Evolutionary conservation across 92 coral and sea anemone genomes (phyloP).

Genomic region (Siderastrea radians): DNA sequence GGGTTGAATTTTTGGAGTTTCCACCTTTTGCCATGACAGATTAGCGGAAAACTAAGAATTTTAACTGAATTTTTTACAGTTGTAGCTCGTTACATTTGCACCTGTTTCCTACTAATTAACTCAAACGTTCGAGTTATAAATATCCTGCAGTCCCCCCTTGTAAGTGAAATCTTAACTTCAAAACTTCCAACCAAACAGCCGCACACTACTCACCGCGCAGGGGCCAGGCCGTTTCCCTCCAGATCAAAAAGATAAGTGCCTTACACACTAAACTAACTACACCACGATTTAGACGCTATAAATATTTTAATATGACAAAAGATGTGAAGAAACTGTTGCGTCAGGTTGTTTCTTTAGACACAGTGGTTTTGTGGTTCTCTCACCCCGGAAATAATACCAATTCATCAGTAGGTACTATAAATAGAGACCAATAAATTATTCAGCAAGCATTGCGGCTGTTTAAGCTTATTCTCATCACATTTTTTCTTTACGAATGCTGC

Average conservation of each 20-base stretch:
- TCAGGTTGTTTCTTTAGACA: background rate
- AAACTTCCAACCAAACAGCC: background rate
- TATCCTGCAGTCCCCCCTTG: background rate
- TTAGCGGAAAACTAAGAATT: conserved; percentile 3
- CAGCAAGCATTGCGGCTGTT: conserved; percentile 2
- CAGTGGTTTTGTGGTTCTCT: conserved; percentile 4
- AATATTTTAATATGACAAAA: background rate
- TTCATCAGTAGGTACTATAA: background rate
- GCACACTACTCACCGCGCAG: background rate
- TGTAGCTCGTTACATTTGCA: conserved; percentile 4
- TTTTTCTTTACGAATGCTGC: background rate
- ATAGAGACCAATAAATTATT: background rate
- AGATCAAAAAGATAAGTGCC: background rate
- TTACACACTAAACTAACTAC: background rate
- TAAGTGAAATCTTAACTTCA: too few species aligned
- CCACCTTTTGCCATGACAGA: background rate
- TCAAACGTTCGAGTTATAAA: background rate
- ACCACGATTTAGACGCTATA: background rate
- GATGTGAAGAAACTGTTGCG: background rate
- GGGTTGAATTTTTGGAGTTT: background rate
- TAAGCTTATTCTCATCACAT: background rate
- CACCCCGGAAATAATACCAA: conserved; percentile 4
- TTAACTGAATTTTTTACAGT: conserved; percentile 2
- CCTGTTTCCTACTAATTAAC: background rate
- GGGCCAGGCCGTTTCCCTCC: background rate